phyloP scores from a whole-genome alignment of 1,140 invertebrate species.

The Lepidotrigona ventralis region DNA sequence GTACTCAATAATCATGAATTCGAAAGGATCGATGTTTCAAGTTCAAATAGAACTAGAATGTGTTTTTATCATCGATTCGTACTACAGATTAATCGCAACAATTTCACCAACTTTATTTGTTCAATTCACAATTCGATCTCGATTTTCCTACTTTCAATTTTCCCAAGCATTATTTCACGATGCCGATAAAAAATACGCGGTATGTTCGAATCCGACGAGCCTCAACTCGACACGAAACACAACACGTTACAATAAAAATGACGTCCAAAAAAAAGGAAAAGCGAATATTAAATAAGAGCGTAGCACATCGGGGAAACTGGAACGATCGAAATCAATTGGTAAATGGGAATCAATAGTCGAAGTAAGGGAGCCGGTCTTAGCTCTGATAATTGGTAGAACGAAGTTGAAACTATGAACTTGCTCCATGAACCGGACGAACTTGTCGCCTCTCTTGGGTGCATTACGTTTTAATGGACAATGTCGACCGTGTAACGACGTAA shows the following conservation, averaged over 20 bases:
- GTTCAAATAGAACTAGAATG: no score
- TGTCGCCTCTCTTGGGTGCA: background rate
- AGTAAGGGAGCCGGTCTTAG: background rate
- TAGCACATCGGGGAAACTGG: background rate
- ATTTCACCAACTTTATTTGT: background rate
- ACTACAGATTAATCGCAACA: no score
- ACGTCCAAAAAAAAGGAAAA: background rate
- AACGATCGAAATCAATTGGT: background rate
- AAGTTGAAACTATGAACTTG: background rate
- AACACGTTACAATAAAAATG: background rate
- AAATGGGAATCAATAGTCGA: background rate
- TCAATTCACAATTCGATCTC: background rate
- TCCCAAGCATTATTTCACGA: background rate
- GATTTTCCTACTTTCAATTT: background rate
- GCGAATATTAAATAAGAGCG: background rate
- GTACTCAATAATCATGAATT: no score
- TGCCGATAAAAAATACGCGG: background rate
- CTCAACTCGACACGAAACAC: background rate
- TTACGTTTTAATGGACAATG: conserved; percentile 11
- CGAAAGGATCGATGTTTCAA: no score
- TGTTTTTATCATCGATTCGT: no score
- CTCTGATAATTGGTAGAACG: background rate
- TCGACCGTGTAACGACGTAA: background rate
- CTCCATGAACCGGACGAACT: background rate
- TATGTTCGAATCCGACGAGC: no score